Conservation (phyloP, 2,113 vertebrate genomes). For the Otocyon megalotis region DNA sequence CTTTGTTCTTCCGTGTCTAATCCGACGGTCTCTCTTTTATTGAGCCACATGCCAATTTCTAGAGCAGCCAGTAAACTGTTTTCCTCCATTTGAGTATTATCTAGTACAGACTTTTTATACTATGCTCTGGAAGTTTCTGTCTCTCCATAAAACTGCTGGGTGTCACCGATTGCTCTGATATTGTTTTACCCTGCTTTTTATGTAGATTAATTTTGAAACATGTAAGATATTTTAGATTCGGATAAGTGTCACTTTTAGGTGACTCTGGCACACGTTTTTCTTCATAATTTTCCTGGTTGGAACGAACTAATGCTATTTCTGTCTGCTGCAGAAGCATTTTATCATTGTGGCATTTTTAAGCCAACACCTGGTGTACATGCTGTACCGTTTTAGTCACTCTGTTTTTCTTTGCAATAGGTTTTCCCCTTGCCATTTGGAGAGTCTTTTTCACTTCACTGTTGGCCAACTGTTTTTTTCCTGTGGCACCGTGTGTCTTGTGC, state of each 20-base stretch:
- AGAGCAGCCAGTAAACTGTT: neutral
- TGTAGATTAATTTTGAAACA: slow-evolving; percentile 12
- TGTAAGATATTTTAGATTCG: slow-evolving; percentile 61
- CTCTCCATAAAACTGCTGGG: neutral
- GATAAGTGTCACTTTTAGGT: slow-evolving; percentile 28
- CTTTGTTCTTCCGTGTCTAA: neutral
- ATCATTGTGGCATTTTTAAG: slow-evolving; percentile 73
- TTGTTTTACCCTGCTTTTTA: neutral
- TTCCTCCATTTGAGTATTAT: neutral
- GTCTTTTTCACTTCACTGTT: slow-evolving; percentile 54
- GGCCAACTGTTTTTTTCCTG: slow-evolving; percentile 41
- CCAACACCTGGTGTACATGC: slow-evolving; percentile 75
- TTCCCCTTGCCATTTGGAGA: slow-evolving; percentile 62
- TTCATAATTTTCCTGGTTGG: slow-evolving; percentile 48
- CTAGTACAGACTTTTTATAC: neutral
- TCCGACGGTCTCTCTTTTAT: neutral
- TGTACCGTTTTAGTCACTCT: slow-evolving; percentile 66
- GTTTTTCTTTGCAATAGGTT: slow-evolving; percentile 67
- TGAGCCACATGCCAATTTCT: neutral
- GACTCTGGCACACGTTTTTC: slow-evolving; percentile 44
- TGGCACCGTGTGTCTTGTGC: slow-evolving; percentile 17
- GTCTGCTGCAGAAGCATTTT: slow-evolving; percentile 52
- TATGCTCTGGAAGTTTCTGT: neutral
- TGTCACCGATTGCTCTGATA: neutral
- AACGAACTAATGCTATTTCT: slow-evolving; percentile 63